A percentile compares a stretch with the other conserved stretches of the same genome.
These are phyloP conservation scores for Ornithorhynchus anatinus DNA, from an alignment of 2,113 vertebrate species.

Conservation along the genomic window DNA sequence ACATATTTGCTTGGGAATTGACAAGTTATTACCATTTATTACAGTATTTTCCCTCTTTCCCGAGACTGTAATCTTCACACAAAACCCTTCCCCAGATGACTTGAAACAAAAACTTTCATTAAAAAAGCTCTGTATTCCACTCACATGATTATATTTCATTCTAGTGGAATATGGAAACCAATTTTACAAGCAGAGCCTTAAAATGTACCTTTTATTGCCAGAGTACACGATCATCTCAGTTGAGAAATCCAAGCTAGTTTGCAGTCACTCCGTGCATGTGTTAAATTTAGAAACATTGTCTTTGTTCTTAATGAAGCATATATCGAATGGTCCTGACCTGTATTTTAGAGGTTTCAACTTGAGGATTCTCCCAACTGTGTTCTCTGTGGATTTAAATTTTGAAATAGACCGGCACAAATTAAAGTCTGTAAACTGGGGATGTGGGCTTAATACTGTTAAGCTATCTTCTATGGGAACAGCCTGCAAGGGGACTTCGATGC, in stretches of 20 bases:
- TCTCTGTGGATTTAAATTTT: conserved; percentile 19
- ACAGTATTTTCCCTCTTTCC: too few relatives aligned
- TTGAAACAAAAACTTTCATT: conserved; percentile 39
- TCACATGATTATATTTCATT: conserved; percentile 59
- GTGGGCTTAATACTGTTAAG: too few relatives aligned
- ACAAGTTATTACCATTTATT: too few relatives aligned
- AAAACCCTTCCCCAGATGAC: conserved; percentile 59
- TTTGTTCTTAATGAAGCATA: conserved; percentile 64
- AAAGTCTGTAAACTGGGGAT: not conserved
- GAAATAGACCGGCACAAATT: conserved; percentile 27
- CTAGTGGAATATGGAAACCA: conserved; percentile 45
- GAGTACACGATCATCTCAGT: conserved; percentile 57
- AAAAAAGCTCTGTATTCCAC: conserved; percentile 47
- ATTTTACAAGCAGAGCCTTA: conserved; percentile 54
- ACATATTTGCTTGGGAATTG: too few relatives aligned
- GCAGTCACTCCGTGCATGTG: conserved; percentile 61
- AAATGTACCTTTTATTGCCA: conserved; percentile 51
- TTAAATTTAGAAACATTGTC: conserved; percentile 53
- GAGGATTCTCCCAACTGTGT: conserved; percentile 12
- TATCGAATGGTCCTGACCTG: conserved; percentile 38
- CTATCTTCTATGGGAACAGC: too few relatives aligned
- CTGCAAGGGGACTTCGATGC: too few relatives aligned
- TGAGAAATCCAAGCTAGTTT: conserved; percentile 47
- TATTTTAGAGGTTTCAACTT: conserved; percentile 7
- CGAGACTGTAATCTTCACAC: conserved; percentile 36